Base-by-base conservation (phyloP, 2,113 vertebrate species). In the Pituophis catenifer region DNA sequence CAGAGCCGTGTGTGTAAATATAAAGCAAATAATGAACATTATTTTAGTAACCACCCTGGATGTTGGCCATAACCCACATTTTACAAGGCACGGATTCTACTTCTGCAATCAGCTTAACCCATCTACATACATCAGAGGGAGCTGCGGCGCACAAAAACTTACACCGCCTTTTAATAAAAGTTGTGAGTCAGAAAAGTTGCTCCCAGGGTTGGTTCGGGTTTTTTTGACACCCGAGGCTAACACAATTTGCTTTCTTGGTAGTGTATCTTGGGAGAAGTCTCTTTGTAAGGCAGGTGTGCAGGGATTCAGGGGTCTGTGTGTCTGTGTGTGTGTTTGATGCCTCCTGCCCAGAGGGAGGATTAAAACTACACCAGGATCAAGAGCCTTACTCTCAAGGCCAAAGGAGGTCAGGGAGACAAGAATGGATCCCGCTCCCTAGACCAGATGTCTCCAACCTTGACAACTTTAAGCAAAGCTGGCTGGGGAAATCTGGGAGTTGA, bases 111-210 rank as follows among this genome's bases (percentile, higher is more conserved):
- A 44, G 17, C 3, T 38, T 38, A 38, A 19, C 70, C 33, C 0
- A 81, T 81, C 70, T 38, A 81, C 24, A 26, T 24, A 19, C 70
- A 38, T 38, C 70, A 38, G 8, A 21, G 70, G 15, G 17, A 38
- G n/a, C 1, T 38, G 15, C 7, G 0, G 0, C 5, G 0, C 13
- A 38, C n/a, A 33, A 17, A 75, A 33, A n/a, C n/a, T 38, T 33
- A 33, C 2, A 38, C 15, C 6, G 7, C 15, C 15, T 81, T 70
- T 81, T 3, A 19, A 38, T 38, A 8, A 19, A 19, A 38, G 15
- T 8, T 38, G n/a, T 38, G 70, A 81, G 17, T 81, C 33, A 81
- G 33, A 81, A 81, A 81, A 19, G 17, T 33, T 38, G 70, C 15
- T 81, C 29, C 29, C n/a, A 75, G 70, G 1, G 1, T 26, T 26